These are phyloP conservation scores for Bombycilla garrulus DNA, from an alignment of 2,113 vertebrate species.

Conservation along the genomic window DNA sequence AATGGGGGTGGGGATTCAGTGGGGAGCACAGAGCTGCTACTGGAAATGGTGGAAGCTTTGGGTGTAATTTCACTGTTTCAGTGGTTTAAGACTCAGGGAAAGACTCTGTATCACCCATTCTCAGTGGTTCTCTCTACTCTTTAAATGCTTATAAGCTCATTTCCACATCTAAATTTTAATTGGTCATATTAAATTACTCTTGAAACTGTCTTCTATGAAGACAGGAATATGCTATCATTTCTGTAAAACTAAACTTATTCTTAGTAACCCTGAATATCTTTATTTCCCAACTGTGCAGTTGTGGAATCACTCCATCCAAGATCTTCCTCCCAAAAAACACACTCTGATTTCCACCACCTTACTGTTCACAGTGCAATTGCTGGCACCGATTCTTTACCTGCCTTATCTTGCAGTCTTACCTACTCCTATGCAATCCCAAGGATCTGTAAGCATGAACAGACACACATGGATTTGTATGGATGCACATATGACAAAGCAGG, in stretches of 20 bases:
- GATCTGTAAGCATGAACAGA: background rate
- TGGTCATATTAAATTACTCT: background rate
- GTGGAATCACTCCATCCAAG: background rate
- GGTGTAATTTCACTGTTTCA: background rate
- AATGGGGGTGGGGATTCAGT: accelerated
- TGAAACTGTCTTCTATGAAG: background rate
- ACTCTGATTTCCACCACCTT: background rate
- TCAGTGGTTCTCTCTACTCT: background rate
- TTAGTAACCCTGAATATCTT: background rate
- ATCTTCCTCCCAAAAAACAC: background rate
- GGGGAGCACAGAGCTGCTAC: background rate
- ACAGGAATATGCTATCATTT: background rate
- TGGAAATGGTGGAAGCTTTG: background rate
- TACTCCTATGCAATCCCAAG: background rate
- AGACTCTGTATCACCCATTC: background rate
- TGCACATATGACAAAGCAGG: accelerated
- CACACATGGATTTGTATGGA: background rate
- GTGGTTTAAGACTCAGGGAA: background rate
- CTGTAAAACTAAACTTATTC: background rate
- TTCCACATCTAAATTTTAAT: background rate
- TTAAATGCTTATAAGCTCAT: background rate
- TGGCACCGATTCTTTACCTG: background rate
- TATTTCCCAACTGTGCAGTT: background rate
- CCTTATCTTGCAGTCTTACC: background rate
- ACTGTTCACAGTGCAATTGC: too few relatives aligned